Evolutionary conservation across 2,113 vertebrate genomes (phyloP).

Genomic region (Brachypteracias leptosomus): DNA sequence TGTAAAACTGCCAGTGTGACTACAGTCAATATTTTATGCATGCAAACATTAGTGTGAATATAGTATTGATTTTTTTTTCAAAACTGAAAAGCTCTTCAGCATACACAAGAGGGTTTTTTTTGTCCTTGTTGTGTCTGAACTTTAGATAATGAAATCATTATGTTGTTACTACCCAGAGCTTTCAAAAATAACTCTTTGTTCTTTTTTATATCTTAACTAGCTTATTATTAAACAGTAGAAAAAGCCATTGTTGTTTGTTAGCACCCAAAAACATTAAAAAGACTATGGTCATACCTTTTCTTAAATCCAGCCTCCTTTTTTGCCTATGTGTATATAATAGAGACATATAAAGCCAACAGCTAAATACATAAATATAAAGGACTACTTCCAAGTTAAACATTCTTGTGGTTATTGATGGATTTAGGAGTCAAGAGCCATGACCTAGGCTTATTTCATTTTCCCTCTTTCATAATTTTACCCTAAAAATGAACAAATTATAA

Average conservation of each 20-base stretch:
- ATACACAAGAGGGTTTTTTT: not conserved
- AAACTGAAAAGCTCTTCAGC: constrained; percentile 45
- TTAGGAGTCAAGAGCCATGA: not conserved
- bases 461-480: not conserved
- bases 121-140: constrained; percentile 32
- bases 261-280: not conserved
- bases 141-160: constrained; percentile 55
- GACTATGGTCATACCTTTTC: not conserved
- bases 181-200: constrained; percentile 38
- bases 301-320: not conserved
- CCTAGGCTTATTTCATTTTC: not conserved
- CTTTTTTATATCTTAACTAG: not conserved
- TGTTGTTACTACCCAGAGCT: not conserved
- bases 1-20: constrained; percentile 28
- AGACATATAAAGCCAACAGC: not conserved
- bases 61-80: constrained; percentile 50
- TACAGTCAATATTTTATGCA: constrained; percentile 66
- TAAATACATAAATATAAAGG: not conserved
- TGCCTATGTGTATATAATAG: not conserved
- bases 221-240: constrained; percentile 11
- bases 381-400: not conserved
- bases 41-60: constrained; percentile 52
- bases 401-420: not conserved
- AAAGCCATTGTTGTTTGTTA: not conserved
- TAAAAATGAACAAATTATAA: not conserved